Evolutionary conservation across 2,797 vertebrate genomes (phyloP), one percentile per base, ranked within the genome.

Genomic region (Acestrorhynchus altus): DNA sequence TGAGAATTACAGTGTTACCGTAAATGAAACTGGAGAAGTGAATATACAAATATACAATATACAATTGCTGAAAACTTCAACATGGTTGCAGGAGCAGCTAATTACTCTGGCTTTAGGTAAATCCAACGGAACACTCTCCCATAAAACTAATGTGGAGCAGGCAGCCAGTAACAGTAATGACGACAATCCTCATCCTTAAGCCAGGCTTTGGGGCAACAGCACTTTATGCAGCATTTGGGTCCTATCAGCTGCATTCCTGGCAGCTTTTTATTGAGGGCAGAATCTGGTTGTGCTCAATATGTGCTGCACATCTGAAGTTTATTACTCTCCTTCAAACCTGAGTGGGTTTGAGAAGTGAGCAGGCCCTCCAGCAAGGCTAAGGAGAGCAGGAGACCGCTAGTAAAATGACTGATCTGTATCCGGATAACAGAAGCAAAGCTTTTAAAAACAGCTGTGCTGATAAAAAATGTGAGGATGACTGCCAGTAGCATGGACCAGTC

Each of bases 161-260:
- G 9, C 31, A 4, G 64, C 20, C 51, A 76, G 46, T 49, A 78
- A 51, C 24, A 71, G 40, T 67, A 76, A 74, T 64, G 49, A 64
- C 16, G 51, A 77, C 52, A 72, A 40, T 74, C 42, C 31, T 46
- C 52, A 54, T 78, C 24, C 28, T 63, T 59, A 35, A 57, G 18
- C 44, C 47, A 54, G 8, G 22, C 42, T 78, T 61, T 77, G 54
- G 60, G 10, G 65, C 56, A 39, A 35, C 47, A 47, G 20, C 11
- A 51, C 57, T 77, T 68, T 68, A 70, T 72, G 54, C 42, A 67
- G 39, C 12, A 52, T 78, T 60, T 78, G 76, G 76, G 52, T 66
- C 6, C 49, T 56, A 76, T 66, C 66, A 52, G 31, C 44, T 56
- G 66, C 78, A 74, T 74, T 75, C 72, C 77, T 65, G 8, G 2